Evolutionary conservation across 2,797 vertebrate genomes (phyloP), one percentile per base, ranked within the genome.

Genomic region (Rhodeus uyekii): DNA sequence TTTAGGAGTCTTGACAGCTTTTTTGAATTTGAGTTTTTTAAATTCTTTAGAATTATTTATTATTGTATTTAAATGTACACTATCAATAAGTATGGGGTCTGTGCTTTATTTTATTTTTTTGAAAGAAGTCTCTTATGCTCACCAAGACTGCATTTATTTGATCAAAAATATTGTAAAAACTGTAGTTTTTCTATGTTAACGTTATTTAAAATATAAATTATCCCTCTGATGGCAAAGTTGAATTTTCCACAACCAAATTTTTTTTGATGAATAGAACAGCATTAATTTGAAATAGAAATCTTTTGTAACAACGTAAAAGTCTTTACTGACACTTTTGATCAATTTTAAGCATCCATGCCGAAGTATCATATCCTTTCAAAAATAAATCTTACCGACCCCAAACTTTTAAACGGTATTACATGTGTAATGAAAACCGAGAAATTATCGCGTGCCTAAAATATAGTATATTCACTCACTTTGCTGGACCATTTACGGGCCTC

Each of bases 401-500:
- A 73, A 74, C 72, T 36, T 53, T 36, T 73, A 32, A 58, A 18
- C 34, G 0, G 36, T 27, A 58, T 7, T 38, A 19, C 38, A 64
- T n/a, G 38, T 63, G 9, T 38, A 38, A 34, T 27, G 0, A 73
- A 38, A 44, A 27, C 5, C 50, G 9, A 55, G n/a, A 14, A 58
- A 38, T 27, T 8, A 14, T 73, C 18, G 38, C 27, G 22, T 74
- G 34, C 5, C 14, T 58, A 55, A 74, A 73, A 60, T n/a, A 13
- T 50, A 65, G 50, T 34, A 73, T 69, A 71, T 63, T 32, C 19
- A 84, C 92, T 90, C 82, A 95, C 95, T 93, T 95, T 95, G 91
- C 98, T 99, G 44, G 98, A 99, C 98, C 98, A 99, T 83, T 99
- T 98, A 86, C 97, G 95, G 27, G 98, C 98, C 90, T 99, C 98